phyloP scores from a whole-genome alignment of 2,113 vertebrate genomes.

The Takifugu flavidus region DNA sequence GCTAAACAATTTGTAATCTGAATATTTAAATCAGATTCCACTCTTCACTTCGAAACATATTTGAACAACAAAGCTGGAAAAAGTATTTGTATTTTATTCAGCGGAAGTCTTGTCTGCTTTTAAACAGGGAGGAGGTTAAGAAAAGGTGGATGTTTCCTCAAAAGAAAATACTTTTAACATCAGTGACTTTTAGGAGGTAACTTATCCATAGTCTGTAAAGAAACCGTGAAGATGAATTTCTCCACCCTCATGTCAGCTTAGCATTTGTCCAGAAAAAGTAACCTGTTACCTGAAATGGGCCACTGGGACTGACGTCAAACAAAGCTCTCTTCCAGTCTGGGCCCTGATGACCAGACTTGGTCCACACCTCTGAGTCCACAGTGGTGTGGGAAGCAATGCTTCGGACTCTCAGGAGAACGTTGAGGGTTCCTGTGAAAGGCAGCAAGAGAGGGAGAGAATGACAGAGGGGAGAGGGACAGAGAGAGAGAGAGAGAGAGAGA shows the following conservation, averaged over 20 bases:
- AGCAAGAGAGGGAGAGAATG: not conserved
- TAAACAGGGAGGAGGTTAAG: too few relatives aligned
- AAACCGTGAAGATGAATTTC: not conserved
- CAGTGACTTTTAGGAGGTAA: too few relatives aligned
- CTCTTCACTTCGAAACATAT: too few relatives aligned
- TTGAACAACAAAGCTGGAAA: too few relatives aligned
- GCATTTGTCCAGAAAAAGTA: not conserved
- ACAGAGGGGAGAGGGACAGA: too few relatives aligned
- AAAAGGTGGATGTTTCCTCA: too few relatives aligned
- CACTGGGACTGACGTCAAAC: constrained; percentile 85
- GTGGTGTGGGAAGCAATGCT: constrained; percentile 73
- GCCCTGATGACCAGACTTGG: constrained; percentile 85
- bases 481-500: not conserved
- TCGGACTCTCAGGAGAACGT: constrained; percentile 84
- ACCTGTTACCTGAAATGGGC: constrained; percentile 89
- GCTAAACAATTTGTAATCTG: too few relatives aligned
- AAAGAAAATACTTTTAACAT: too few relatives aligned
- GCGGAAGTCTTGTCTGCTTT: too few relatives aligned
- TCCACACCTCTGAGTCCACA: constrained; percentile 85
- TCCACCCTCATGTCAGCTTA: not conserved
- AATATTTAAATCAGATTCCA: too few relatives aligned
- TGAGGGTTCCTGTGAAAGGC: constrained; percentile 83
- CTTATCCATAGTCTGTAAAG: too few relatives aligned
- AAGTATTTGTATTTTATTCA: too few relatives aligned
- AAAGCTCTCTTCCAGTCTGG: constrained; percentile 87